phyloP scores from a whole-genome alignment of 2,888 invertebrate genomes.

The Pyrrhosoma nymphula region DNA sequence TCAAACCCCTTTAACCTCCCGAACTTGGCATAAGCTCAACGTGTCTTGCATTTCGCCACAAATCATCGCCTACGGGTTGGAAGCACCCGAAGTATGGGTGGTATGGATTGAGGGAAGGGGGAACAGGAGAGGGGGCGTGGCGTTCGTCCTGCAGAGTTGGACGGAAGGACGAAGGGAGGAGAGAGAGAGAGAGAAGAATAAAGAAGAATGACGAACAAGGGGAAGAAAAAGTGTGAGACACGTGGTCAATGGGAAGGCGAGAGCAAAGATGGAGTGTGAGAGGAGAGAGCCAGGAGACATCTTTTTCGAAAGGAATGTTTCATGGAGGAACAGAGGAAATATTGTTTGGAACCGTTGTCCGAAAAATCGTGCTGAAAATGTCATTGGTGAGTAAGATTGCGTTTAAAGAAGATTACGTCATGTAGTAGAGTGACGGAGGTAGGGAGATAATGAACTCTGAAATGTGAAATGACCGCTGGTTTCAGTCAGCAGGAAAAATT shows the following conservation, averaged over 20 bases:
- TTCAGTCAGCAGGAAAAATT: too few relatives aligned
- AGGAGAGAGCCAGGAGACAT: background rate
- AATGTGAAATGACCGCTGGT: too few relatives aligned
- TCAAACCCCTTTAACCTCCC: conserved; percentile 42
- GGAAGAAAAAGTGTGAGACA: background rate
- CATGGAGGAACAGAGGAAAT: background rate
- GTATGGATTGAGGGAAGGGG: background rate
- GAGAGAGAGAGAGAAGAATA: background rate
- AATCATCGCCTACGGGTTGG: conserved; percentile 30
- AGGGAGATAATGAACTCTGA: too few relatives aligned
- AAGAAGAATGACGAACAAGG: background rate
- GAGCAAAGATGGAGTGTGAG: background rate
- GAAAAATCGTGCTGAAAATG: too few relatives aligned
- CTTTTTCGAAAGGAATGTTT: background rate
- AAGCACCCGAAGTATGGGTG: background rate
- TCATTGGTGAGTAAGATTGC: too few relatives aligned
- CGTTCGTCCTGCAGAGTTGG: background rate
- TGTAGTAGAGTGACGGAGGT: too few relatives aligned
- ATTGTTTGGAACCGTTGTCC: background rate
- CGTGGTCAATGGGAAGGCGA: background rate
- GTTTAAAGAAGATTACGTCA: too few relatives aligned
- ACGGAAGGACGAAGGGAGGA: background rate
- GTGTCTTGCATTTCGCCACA: conserved; percentile 48
- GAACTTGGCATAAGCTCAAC: conserved; percentile 54
- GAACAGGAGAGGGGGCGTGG: background rate